These are phyloP conservation scores for Syrmaticus mikado DNA, from an alignment of 2,113 vertebrate genomes.

Conservation along the genomic window DNA sequence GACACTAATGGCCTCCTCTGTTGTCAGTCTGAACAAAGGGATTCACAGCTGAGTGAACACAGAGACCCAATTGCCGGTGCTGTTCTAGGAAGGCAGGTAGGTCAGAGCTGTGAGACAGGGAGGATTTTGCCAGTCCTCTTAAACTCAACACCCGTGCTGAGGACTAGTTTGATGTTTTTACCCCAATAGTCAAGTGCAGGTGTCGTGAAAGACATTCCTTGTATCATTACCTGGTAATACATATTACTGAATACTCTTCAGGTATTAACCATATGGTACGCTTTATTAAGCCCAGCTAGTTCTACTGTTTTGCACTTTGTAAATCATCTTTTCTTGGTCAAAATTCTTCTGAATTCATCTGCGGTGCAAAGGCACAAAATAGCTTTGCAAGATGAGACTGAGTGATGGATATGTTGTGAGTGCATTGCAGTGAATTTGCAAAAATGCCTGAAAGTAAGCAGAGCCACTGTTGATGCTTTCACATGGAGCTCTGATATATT, in stretches of 20 bases:
- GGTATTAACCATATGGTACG: not conserved
- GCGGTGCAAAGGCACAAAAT: not conserved
- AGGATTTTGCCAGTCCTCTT: not conserved
- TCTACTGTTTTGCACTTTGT: not conserved
- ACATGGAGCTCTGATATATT: not conserved
- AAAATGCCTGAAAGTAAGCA: not conserved
- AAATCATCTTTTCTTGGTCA: not conserved
- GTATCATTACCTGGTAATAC: not conserved
- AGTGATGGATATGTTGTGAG: accelerated
- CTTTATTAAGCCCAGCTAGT: not conserved
- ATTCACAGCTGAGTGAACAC: constrained; percentile 41
- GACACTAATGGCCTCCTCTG: constrained; percentile 45
- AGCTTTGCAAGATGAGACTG: not conserved
- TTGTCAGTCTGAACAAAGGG: constrained; percentile 44
- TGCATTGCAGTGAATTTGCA: not conserved
- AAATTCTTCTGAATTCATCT: not conserved
- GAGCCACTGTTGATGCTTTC: not conserved
- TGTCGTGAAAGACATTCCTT: not conserved
- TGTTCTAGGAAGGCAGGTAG: not conserved
- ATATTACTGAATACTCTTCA: not conserved
- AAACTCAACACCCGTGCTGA: not conserved
- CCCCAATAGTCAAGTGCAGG: not conserved
- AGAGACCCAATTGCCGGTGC: constrained; percentile 14
- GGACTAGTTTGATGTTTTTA: not conserved
- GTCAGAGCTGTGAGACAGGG: not conserved